Base-by-base conservation (phyloP, 2,113 vertebrate species). In the Sphyrna mokarran region DNA sequence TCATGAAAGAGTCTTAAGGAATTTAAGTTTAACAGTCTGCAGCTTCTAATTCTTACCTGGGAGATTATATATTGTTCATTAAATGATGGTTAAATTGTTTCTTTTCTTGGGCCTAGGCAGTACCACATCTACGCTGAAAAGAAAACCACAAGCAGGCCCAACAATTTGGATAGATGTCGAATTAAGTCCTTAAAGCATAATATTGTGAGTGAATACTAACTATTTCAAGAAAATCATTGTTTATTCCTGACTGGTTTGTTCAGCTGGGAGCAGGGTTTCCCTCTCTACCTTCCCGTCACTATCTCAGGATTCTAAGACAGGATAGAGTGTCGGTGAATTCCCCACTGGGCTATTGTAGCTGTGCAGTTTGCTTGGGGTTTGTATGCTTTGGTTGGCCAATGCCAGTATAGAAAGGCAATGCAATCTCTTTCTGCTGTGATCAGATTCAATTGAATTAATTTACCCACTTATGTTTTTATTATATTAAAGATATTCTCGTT, bases 101-200 rank as follows among this genome's bases (percentile, higher is more conserved):
- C n/a, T 43, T 96, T 96, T 18, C 87, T 69, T 69, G 3, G 29
- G 96, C 96, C 91, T 96, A 99, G 99, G 97, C 98, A 98, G 96
- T 99, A 98, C 95, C 98, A 97, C 95, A 96, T 97, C 0, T 96
- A 97, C 0, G 96, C 97, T 43, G 98, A 98, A 68, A 98, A 96
- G 96, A 98, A 97, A 96, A 97, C 97, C 1, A 98, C 98, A 97
- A 96, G 96, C 3, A 97, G 97, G 89, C 98, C 98, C 93, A 99
- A 99, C 96, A 96, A 96, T 94, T 97, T 99, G 48, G 99, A 99
- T 96, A 97, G 97, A 95, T 98, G 97, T 96, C 97, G 98, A 95
- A 98, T 69, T 58, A 98, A 98, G 80, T 98, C 98, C 61, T 97
- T 99, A 95, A 98, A 97, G 95, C 97, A 97, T 96, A 98, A 97